Percentiles rank a stretch among this genome's conserved stretches.
phyloP scores from a whole-genome alignment of 1,140 invertebrate genomes.

The Hyposmocoma kahamanoa region DNA sequence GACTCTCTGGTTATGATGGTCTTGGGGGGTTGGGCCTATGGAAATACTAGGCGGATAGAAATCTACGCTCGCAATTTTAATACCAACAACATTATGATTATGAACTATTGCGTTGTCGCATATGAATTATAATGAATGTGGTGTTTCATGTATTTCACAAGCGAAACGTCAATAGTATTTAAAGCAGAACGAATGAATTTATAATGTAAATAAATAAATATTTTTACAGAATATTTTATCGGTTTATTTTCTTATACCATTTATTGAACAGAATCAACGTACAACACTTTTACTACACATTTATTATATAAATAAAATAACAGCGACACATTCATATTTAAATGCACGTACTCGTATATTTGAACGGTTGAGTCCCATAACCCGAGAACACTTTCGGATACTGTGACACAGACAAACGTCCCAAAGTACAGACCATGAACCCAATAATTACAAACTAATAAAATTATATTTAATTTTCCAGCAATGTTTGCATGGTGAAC shows the following conservation, averaged over 20 bases:
- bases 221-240: background rate
- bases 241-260: conserved; percentile 2
- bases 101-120: background rate
- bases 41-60: conserved; percentile 19
- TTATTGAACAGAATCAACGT: background rate
- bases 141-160: background rate
- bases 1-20: conserved; percentile 7
- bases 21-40: conserved; percentile 16
- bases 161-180: background rate
- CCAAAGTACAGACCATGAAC: too few relatives aligned
- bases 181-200: too few relatives aligned
- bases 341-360: conserved; percentile 58
- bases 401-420: too few relatives aligned
- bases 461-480: too few relatives aligned
- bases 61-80: background rate
- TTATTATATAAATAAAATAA: conserved; percentile 51
- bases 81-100: background rate
- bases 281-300: conserved; percentile 40
- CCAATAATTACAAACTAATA: too few relatives aligned
- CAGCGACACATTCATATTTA: conserved; percentile 51
- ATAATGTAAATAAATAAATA: background rate
- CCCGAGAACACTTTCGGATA: too few relatives aligned
- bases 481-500: too few relatives aligned
- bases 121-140: background rate
- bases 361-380: conserved; percentile 34